phyloP scores from a whole-genome alignment of 1,140 invertebrate species.

The Drosophila elegans region DNA sequence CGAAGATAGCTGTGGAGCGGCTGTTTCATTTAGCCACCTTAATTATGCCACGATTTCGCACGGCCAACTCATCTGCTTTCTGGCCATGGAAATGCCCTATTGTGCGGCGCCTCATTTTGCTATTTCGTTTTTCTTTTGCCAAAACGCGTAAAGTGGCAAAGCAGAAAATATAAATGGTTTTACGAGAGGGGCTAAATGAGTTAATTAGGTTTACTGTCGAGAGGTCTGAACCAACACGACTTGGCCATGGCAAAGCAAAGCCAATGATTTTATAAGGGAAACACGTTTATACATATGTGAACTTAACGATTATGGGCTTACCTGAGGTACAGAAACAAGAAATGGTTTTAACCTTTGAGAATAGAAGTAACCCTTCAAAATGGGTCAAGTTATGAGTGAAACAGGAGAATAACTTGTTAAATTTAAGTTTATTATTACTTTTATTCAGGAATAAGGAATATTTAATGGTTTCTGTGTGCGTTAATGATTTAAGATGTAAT shows the following conservation, averaged over 20 bases:
- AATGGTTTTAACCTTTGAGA: not conserved
- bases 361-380: too few relatives aligned
- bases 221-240: slow-evolving; percentile 32
- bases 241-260: slow-evolving; percentile 44
- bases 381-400: too few relatives aligned
- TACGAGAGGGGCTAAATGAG: slow-evolving; percentile 51
- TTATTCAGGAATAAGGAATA: not conserved
- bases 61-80: slow-evolving; percentile 55
- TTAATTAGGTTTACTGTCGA: slow-evolving; percentile 48
- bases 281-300: too few relatives aligned
- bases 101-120: slow-evolving; percentile 31
- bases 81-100: slow-evolving; percentile 50
- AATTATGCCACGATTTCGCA: slow-evolving; percentile 52
- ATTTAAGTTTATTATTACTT: too few relatives aligned
- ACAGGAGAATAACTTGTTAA: too few relatives aligned
- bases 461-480: not conserved
- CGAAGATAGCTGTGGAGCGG: slow-evolving; percentile 23
- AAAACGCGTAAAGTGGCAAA: slow-evolving; percentile 45
- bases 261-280: slow-evolving; percentile 25
- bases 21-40: slow-evolving; percentile 22
- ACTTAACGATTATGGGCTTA: not conserved
- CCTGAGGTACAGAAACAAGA: not conserved
- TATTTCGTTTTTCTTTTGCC: slow-evolving; percentile 9
- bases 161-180: slow-evolving; percentile 41
- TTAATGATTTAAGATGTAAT: not conserved